Evolutionary conservation across 2,888 invertebrate genomes (phyloP).

Genomic region (Criorhina ranunculi): DNA sequence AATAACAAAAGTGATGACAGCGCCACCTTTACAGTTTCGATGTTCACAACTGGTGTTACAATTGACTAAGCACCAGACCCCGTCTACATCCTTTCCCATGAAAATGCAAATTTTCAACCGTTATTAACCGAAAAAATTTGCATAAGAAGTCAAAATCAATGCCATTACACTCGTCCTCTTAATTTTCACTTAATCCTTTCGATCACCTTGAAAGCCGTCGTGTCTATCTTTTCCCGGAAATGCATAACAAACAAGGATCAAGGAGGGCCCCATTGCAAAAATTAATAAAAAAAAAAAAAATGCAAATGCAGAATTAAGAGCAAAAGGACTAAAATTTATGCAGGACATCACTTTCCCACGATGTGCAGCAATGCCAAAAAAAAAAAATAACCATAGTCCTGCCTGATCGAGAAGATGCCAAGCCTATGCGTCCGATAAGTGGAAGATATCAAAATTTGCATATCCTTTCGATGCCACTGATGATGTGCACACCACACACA

Average conservation of each 20-base stretch:
- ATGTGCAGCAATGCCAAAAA: slow-evolving; percentile 51
- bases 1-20: too few species aligned
- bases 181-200: slow-evolving; percentile 39
- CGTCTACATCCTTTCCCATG: neutral
- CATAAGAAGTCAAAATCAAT: slow-evolving; percentile 40
- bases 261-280: slow-evolving; percentile 16
- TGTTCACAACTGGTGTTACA: too few species aligned
- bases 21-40: too few species aligned
- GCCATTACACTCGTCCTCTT: slow-evolving; percentile 2
- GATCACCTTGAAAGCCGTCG: slow-evolving; percentile 33
- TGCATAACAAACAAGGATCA: slow-evolving; percentile 35
- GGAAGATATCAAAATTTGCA: slow-evolving; percentile 58
- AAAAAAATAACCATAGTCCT: too few species aligned
- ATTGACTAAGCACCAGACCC: too few species aligned
- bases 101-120: slow-evolving; percentile 11
- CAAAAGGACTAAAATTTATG: slow-evolving; percentile 26
- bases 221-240: slow-evolving; percentile 27
- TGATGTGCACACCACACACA: slow-evolving; percentile 23
- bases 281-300: slow-evolving; percentile 35
- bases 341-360: slow-evolving; percentile 67
- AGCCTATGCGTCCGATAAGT: slow-evolving; percentile 34
- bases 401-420: slow-evolving; percentile 35
- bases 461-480: slow-evolving; percentile 36
- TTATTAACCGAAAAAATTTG: slow-evolving; percentile 24
- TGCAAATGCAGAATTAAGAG: slow-evolving; percentile 63